Evolutionary conservation across 1,140 invertebrate genomes (phyloP), one percentile per base, ranked within the genome.

Genomic region (Atta colombica): DNA sequence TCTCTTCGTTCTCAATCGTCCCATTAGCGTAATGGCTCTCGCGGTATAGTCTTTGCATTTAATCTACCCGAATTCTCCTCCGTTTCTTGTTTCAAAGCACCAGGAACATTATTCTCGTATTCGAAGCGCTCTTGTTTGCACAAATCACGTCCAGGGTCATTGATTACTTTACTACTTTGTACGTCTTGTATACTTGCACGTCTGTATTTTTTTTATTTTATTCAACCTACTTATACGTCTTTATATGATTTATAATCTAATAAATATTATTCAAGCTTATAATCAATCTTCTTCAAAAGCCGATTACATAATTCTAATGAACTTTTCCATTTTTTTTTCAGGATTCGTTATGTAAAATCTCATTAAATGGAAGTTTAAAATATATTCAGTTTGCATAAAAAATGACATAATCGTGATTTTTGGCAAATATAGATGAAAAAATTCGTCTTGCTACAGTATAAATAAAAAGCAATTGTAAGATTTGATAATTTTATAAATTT

Each of bases 11-110:
- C 88, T 86, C 85, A 86, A 87, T 89, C 89, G 92, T 89, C 91
- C 92, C 92, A 93, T 93, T 93, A 93, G 91, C 92, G 92, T 93
- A 93, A 93, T 93, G 92, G 92, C 88, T 89, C 77, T 85, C 68
- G 88, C 87, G 45, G 89, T 93, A 92, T 92, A 93, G 92, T 92
- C 92, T 91, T 91, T 85, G 88, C 91, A 92, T 91, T 91, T 92
- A 91, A 87, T 87, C 77, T 90, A 85, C 75, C 39, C 84, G 85
- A 90, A 90, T 92, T 92, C 91, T 87, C 88, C 69, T 74, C 69
- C 84, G 31, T 89, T 77, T 89, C 89, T 80, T 49, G 31, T 25
- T 49, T 31, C 21, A 21, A 5, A 55, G 35, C 39, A 12, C 16
- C 55, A n/a, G 31, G 5, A 58, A 51, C 51, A 31, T 55, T 31